phyloP scores from a whole-genome alignment of 2,888 invertebrate genomes.

The Volucella bombylans region DNA sequence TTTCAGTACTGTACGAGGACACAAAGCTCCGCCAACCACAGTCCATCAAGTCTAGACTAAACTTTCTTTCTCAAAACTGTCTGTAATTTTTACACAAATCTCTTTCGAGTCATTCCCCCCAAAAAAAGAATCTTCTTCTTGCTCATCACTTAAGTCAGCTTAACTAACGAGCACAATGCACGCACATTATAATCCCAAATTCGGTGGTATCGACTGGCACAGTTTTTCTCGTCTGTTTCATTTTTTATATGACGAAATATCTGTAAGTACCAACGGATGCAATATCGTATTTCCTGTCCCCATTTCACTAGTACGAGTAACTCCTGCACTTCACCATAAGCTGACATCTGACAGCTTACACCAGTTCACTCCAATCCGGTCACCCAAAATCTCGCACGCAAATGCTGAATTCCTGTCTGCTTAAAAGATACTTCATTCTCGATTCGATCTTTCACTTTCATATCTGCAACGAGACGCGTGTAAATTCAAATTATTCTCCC shows the following conservation, averaged over 20 bases:
- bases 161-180: too few species aligned
- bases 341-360: constrained; percentile 48
- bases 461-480: constrained; percentile 45
- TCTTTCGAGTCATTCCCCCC: too few species aligned
- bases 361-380: constrained; percentile 19
- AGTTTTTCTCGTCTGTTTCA: too few species aligned
- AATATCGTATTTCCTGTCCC: constrained; percentile 61
- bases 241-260: background rate
- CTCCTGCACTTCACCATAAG: background rate
- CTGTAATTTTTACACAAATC: too few species aligned
- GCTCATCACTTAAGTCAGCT: too few species aligned
- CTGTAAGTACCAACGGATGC: background rate
- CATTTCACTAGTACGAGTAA: constrained; percentile 14
- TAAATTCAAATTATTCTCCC: constrained; percentile 55
- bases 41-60: too few species aligned
- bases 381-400: constrained; percentile 49
- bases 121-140: too few species aligned
- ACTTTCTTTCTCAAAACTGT: too few species aligned
- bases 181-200: too few species aligned
- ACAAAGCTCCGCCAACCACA: too few species aligned
- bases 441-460: constrained; percentile 62
- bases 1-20: too few species aligned
- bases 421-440: constrained; percentile 25
- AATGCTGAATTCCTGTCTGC: constrained; percentile 30
- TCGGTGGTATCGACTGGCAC: too few species aligned